phyloP scores from a whole-genome alignment of 2,113 vertebrate genomes.

The Trogon surrucura region DNA sequence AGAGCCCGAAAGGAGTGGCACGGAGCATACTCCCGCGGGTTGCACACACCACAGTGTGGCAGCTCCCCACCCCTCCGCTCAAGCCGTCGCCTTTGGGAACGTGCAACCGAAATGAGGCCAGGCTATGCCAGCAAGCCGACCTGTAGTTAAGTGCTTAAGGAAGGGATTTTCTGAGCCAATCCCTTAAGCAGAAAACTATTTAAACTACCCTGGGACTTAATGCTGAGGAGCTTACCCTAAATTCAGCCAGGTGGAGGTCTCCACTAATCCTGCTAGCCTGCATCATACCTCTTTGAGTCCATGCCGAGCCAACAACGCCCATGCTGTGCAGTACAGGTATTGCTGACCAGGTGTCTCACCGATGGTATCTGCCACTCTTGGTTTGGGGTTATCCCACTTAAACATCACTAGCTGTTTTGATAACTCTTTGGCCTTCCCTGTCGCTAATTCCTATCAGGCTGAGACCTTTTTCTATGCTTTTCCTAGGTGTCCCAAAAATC shows the following conservation, averaged over 20 bases:
- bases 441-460: not conserved
- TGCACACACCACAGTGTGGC: fast-evolving
- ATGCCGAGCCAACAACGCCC: not conserved
- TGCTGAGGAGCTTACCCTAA: constrained; percentile 27
- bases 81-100: not conserved
- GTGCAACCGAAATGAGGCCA: fast-evolving
- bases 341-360: constrained; percentile 18
- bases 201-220: constrained; percentile 33
- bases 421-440: not conserved
- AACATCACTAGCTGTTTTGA: not conserved
- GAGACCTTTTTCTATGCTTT: not conserved
- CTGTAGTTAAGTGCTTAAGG: constrained; percentile 41
- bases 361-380: not conserved
- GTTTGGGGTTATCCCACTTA: constrained; percentile 13
- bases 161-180: constrained; percentile 34
- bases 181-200: constrained; percentile 50
- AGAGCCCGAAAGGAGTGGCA: not conserved
- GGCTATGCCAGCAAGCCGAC: not conserved
- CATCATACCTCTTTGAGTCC: fast-evolving
- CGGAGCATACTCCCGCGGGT: not conserved
- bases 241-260: constrained; percentile 16
- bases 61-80: fast-evolving
- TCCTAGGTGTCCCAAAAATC: not conserved
- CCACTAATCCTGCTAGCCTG: not conserved
- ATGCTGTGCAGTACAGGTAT: not conserved